Evolutionary conservation across 2,797 vertebrate genomes (phyloP).

Genomic region (Gymnothorax javanicus): DNA sequence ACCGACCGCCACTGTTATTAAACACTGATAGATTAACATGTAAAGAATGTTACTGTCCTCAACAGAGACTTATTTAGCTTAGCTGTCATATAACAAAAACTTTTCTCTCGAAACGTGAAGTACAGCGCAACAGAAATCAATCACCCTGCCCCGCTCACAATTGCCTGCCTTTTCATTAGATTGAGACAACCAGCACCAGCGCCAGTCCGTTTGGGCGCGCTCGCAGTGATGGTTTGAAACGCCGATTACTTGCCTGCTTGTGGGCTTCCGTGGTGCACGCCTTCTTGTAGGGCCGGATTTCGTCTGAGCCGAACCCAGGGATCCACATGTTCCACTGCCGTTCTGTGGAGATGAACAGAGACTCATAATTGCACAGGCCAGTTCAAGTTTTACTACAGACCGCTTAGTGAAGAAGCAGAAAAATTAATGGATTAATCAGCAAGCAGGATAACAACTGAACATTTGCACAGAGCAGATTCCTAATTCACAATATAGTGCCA

Average conservation of each 20-base stretch:
- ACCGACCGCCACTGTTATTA: too few species aligned
- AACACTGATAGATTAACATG: too few species aligned
- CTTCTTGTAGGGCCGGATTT: slow-evolving; percentile 98
- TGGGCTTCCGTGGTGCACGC: slow-evolving; percentile 99
- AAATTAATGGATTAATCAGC: neutral
- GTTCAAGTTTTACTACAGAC: neutral
- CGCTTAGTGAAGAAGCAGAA: neutral
- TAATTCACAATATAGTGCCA: neutral
- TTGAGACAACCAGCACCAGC: too few species aligned
- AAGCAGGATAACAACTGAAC: neutral
- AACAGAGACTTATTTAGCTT: too few species aligned
- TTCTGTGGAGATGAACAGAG: slow-evolving; percentile 67
- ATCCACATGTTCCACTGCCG: slow-evolving; percentile 99
- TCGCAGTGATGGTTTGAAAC: neutral
- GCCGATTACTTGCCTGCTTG: slow-evolving; percentile 84
- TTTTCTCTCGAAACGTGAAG: too few species aligned
- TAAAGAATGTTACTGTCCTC: too few species aligned
- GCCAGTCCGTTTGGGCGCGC: neutral
- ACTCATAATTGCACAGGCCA: neutral
- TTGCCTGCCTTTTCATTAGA: too few species aligned
- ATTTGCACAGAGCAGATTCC: neutral
- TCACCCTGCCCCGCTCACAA: too few species aligned
- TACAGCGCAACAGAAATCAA: too few species aligned
- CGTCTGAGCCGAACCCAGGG: slow-evolving; percentile 97
- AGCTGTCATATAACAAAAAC: too few species aligned